Base-by-base conservation (phyloP, 2,113 vertebrate genomes). In the Emydura subglobosa region DNA sequence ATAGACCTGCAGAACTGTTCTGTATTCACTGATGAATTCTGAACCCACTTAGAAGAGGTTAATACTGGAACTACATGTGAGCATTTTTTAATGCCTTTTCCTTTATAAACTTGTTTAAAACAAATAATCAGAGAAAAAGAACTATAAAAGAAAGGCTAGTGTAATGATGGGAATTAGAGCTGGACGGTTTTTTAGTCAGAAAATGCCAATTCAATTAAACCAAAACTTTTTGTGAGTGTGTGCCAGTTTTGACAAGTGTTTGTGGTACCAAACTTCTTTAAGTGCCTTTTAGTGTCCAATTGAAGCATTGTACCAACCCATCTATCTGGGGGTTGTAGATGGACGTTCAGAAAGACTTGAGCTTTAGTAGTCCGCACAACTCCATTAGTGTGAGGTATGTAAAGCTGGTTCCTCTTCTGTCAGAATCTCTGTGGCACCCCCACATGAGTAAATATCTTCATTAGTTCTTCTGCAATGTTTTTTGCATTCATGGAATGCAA, bases 21-120 rank as follows among this genome's bases (percentile, higher is more conserved):
- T 44, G 59, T 59, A 79, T 61, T 93, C 47, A 87, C 34, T 91
- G 34, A 80, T 6, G 82, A 85, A 79, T 90, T 91, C 16, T 89
- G 44, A 91, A 91, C 31, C 88, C 34, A 90, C 94, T 92, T 94
- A 87, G 31, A 74, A 89, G 92, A 86, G 85, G 9, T 19, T 88
- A 79, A 4, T 13, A 76, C 6, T 87, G 83, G 74, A 55, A 91
- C 39, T 81, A 83, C 85, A 51, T 7, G 47, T 0, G 1, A 24
- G 1, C 14, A 72, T 90, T 80, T 88, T 3, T 19, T 11, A 76
- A 7, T 2, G 1, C 1, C 14, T 59, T 39, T 54, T 0, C 1
- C 0, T 85, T 85, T 79, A 17, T 90, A 93, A 95, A 85, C 72
- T 39, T 83, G 10, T 82, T 91, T 27, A 31, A 91, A 91, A 93